phyloP scores from a whole-genome alignment of 2,797 vertebrate species.

The Brachyalestes nurse region DNA sequence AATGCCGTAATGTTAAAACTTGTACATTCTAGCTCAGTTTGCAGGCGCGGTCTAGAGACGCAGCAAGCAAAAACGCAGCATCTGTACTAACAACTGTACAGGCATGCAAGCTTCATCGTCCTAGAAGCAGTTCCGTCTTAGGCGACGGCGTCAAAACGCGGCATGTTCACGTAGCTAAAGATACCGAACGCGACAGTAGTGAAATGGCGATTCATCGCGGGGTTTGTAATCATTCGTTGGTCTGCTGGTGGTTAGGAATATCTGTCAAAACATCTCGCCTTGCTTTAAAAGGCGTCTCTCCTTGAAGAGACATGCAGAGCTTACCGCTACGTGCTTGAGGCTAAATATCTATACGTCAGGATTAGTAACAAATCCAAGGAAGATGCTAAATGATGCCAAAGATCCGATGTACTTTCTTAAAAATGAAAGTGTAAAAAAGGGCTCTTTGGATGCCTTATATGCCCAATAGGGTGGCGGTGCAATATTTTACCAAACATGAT shows the following conservation, averaged over 20 bases:
- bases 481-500: too few relatives aligned
- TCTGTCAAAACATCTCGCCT: neutral
- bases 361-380: neutral
- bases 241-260: constrained; percentile 80
- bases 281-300: neutral
- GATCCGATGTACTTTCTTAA: constrained; percentile 39
- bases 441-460: neutral
- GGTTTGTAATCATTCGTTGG: constrained; percentile 74
- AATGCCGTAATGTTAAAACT: constrained; percentile 62
- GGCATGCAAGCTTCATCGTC: constrained; percentile 64
- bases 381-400: neutral
- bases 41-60: constrained; percentile 47
- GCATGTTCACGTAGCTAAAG: constrained; percentile 43
- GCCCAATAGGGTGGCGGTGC: too few relatives aligned
- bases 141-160: constrained; percentile 63
- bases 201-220: constrained; percentile 39
- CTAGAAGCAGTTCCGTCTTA: constrained; percentile 56
- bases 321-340: neutral
- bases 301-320: neutral
- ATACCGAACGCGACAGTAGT: constrained; percentile 17
- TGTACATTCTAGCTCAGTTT: constrained; percentile 65
- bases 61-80: constrained; percentile 49
- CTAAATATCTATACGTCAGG: neutral
- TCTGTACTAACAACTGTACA: constrained; percentile 60
- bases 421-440: neutral